Percentiles rank a stretch among this genome's conserved stretches.
phyloP scores from a whole-genome alignment of 2,888 invertebrate species.

The Cephus pulcher region DNA sequence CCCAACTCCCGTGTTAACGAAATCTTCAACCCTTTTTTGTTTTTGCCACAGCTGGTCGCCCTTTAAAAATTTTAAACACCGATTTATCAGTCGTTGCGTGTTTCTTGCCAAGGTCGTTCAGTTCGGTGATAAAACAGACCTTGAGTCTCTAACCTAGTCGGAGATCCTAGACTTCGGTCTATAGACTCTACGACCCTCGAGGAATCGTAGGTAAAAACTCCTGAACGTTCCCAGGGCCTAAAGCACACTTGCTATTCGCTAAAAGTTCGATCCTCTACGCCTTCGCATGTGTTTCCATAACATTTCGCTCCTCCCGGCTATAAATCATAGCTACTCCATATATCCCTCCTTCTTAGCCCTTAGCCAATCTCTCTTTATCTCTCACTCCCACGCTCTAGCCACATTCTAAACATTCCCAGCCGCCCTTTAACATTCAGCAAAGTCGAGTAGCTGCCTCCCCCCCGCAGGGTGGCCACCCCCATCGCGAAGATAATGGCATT shows the following conservation, averaged over 20 bases:
- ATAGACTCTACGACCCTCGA: neutral
- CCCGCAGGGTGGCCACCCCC: neutral
- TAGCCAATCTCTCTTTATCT: neutral
- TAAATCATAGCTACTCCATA: conserved; percentile 37
- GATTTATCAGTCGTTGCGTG: neutral
- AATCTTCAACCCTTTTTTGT: neutral
- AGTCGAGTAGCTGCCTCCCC: neutral
- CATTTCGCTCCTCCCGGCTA: conserved; percentile 17
- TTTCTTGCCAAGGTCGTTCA: neutral
- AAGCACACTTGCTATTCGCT: neutral
- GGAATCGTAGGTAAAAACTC: neutral
- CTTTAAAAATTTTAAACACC: neutral
- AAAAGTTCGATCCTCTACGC: neutral
- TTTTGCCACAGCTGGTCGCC: neutral
- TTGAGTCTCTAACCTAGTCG: neutral
- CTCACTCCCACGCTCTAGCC: neutral
- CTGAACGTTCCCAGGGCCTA: neutral
- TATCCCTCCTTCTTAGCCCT: neutral
- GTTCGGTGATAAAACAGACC: neutral
- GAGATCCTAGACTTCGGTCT: neutral
- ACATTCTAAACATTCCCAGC: neutral
- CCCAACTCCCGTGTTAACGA: no score
- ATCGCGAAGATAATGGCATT: conserved; percentile 23
- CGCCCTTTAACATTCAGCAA: neutral
- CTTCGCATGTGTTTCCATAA: conserved; percentile 46